Evolutionary conservation across 37 sponge, comb jelly and placozoan genomes (phyloP).

Genomic region (Ephydatia muelleri): DNA sequence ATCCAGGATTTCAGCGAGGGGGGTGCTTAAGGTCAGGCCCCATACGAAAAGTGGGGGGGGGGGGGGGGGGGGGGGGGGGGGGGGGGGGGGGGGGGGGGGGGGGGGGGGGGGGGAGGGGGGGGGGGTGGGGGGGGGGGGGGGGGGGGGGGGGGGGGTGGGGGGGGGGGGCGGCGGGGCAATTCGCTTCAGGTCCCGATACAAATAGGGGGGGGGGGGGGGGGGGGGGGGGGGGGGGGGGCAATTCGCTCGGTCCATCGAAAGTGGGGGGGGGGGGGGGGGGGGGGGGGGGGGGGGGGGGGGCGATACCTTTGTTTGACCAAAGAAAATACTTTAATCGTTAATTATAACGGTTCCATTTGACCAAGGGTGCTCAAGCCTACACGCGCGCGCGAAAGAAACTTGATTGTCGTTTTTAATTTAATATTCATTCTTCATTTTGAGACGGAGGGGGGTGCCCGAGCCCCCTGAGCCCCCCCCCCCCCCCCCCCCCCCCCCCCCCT

Average conservation of each 20-base stretch:
- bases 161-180: background rate
- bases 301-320: background rate
- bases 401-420: too few relatives aligned
- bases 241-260: background rate
- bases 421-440: too few relatives aligned
- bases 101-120: slow-evolving; percentile 1
- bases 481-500: too few relatives aligned
- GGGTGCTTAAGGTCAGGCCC: too few relatives aligned
- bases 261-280: background rate
- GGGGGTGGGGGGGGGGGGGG: too few relatives aligned
- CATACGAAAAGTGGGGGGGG: too few relatives aligned
- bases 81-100: background rate
- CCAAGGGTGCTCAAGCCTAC: background rate
- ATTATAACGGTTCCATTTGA: background rate
- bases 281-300: background rate
- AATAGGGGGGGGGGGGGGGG: too few relatives aligned
- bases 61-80: background rate
- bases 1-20: too few relatives aligned
- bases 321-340: background rate
- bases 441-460: too few relatives aligned
- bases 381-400: too few relatives aligned
- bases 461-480: too few relatives aligned
- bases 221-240: background rate
- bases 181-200: background rate
- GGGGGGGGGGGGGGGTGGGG: background rate